Base-by-base conservation (phyloP, 2,888 invertebrate species). In the Carabus problematicus region DNA sequence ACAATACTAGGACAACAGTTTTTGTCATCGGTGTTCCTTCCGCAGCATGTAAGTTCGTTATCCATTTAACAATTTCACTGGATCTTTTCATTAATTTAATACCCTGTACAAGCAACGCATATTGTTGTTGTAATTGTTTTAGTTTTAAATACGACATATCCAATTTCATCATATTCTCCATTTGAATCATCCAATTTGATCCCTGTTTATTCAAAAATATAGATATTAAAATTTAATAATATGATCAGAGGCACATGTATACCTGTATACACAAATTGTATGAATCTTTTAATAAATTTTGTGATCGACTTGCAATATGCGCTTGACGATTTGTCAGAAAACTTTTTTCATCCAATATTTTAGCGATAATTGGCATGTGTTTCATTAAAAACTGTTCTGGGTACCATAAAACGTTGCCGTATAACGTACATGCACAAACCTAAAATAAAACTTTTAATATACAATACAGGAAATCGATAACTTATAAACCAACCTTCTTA, bases 321-420 rank as follows among this genome's bases (percentile, higher is more conserved):
- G 83, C 81, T 72, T 88, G 85, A 43, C 90, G 85, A 49, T 80
- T 76, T 41, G 77, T 77, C 47, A 79, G 78, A 6, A 85, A 80
- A 11, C 78, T 75, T 74, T 83, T 81, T 71, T 79, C 76, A 83
- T 85, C 81, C 79, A 85, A 81, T 80, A 81, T 80, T 80, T 85
- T 80, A 82, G 85, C 79, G 81, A 87, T 78, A 74, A 89, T 81
- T 74, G 88, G 84, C 72, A 88, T 82, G 79, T 88, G 86, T 74
- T 87, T 86, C 55, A 85, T 81, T 3, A 97, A 84, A 81, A 97
- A 97, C 74, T 88, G 86, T 78, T 91, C 92, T 0, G 97, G 94
- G 76, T 91, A 89, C 95, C 95, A 97, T 64, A 94, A 80, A 12
- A 92, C 85, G 77, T 92, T 92, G 0, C 94, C 95, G 70, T 88